Percentiles rank a stretch among this genome's conserved stretches.
These are phyloP conservation scores for Bhutanitis thaidina DNA, from an alignment of 2,888 invertebrate genomes.

Conservation along the genomic window DNA sequence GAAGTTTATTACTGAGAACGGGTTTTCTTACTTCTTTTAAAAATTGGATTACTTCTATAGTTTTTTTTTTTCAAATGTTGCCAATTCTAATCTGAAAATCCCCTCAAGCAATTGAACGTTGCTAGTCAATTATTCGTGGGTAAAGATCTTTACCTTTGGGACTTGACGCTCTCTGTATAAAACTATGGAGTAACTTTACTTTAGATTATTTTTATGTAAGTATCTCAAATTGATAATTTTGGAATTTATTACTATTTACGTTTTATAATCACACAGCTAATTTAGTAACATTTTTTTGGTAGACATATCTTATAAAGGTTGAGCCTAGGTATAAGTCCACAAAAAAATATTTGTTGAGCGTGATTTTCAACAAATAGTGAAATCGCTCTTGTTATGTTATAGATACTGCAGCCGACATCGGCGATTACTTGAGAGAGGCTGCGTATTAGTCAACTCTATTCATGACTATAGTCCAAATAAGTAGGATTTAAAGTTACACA, in stretches of 20 bases:
- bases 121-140: conserved; percentile 62
- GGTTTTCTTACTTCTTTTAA: neutral
- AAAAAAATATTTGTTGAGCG: too few species aligned
- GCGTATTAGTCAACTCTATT: conserved; percentile 24
- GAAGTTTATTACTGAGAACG: neutral
- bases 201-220: neutral
- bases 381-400: too few species aligned
- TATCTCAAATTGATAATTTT: too few species aligned
- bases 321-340: too few species aligned
- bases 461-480: conserved; percentile 26
- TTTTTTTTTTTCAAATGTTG: conserved; percentile 31
- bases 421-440: too few species aligned
- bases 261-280: too few species aligned
- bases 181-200: conserved; percentile 25
- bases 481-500: conserved; percentile 30
- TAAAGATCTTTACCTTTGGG: conserved; percentile 22
- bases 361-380: too few species aligned
- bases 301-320: too few species aligned
- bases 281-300: too few species aligned
- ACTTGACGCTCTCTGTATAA: conserved; percentile 14
- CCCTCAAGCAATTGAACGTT: conserved; percentile 53
- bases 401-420: too few species aligned
- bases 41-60: neutral
- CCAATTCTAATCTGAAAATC: conserved; percentile 66
- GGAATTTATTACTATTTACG: too few species aligned